Percentiles rank a stretch among this genome's conserved stretches.
Evolutionary conservation across 1,140 invertebrate species (phyloP).

Genomic region (Aphidius gifuensis): DNA sequence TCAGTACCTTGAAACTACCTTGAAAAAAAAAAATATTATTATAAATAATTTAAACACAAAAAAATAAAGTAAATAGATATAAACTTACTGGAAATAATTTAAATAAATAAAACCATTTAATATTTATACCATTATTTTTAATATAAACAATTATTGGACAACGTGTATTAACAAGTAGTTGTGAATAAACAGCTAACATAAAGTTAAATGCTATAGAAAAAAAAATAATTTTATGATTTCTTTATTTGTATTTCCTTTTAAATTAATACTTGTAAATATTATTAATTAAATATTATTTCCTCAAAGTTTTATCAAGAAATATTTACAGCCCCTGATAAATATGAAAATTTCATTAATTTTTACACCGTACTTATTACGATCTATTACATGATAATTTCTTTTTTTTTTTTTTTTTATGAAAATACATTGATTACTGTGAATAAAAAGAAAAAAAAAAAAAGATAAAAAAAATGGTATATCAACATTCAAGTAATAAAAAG

Average conservation of each 20-base stretch:
- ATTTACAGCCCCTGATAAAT: no score
- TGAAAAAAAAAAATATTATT: conserved; percentile 17
- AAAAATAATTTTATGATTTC: conserved; percentile 38
- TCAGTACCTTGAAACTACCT: conserved; percentile 81
- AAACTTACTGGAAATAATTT: conserved; percentile 76
- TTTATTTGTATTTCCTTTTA: background rate
- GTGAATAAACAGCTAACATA: conserved; percentile 78
- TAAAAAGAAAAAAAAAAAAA: no score
- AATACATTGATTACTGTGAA: no score
- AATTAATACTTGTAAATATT: no score
- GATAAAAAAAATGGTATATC: no score
- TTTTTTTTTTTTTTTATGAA: no score
- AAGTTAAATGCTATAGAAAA: conserved; percentile 73
- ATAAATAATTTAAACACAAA: background rate
- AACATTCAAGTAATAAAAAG: no score
- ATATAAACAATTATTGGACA: conserved; percentile 64
- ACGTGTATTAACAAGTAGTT: conserved; percentile 70
- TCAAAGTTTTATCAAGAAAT: no score
- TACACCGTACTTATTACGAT: no score
- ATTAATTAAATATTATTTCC: no score
- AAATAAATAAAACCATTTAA: conserved; percentile 71
- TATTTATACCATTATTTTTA: conserved; percentile 58
- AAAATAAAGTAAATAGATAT: background rate
- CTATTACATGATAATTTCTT: no score
- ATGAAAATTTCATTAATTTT: no score